Evolutionary conservation across 2,113 vertebrate species (phyloP).

Genomic region (Varanus komodoensis): DNA sequence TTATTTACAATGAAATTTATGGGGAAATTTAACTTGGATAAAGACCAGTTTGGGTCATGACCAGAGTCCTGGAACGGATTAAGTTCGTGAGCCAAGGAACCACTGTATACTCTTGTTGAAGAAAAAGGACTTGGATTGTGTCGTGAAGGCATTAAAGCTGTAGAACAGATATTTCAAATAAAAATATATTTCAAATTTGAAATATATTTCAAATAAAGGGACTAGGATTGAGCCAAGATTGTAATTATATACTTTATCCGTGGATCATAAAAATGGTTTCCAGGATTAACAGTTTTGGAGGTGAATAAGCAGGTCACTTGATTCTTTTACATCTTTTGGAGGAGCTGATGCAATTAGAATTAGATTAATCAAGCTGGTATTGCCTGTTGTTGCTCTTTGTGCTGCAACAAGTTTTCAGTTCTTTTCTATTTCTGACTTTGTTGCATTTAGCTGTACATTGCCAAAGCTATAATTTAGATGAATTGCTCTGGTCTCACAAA

Average conservation of each 20-base stretch:
- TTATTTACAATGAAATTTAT: too few species aligned
- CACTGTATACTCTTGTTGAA: too few species aligned
- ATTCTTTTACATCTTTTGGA: neutral
- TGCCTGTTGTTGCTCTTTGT: neutral
- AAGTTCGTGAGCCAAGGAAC: too few species aligned
- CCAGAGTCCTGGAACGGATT: too few species aligned
- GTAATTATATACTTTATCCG: neutral
- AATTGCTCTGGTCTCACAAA: neutral
- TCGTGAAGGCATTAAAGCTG: too few species aligned
- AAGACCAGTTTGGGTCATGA: too few species aligned
- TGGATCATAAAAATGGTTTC: neutral
- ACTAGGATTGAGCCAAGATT: neutral
- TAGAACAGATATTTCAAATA: too few species aligned
- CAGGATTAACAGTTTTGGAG: neutral
- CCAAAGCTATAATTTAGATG: too few species aligned
- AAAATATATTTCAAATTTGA: too few species aligned
- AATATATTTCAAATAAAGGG: too few species aligned
- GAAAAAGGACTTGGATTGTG: too few species aligned
- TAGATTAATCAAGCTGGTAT: neutral
- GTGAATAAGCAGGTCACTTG: neutral
- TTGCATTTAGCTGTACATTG: neutral
- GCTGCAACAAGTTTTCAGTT: neutral
- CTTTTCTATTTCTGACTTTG: neutral
- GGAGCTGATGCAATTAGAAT: neutral
- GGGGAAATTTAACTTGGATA: too few species aligned